phyloP scores from a whole-genome alignment of 2,797 vertebrate species.

The Okamejei kenojei region DNA sequence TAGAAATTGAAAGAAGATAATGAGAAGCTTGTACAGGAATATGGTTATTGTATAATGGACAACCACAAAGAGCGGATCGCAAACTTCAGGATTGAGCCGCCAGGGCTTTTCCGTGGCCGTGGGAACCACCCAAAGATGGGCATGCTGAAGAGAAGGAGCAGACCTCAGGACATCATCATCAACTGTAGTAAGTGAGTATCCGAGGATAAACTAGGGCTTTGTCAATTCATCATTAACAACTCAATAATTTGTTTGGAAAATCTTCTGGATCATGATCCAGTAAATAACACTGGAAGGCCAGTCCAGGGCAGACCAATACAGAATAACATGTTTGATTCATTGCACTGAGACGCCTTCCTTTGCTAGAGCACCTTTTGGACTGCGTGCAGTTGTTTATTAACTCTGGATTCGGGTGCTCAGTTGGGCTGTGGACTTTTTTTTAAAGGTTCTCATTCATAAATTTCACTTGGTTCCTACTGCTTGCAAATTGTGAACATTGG shows the following conservation, averaged over 20 bases:
- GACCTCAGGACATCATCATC: conserved; percentile 86
- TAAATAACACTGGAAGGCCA: not conserved
- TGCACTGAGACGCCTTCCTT: not conserved
- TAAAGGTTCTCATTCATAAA: not conserved
- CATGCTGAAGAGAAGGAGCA: conserved; percentile 84
- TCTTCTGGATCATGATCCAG: not conserved
- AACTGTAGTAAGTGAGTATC: conserved; percentile 89
- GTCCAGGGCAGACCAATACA: too few species aligned
- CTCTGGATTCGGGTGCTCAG: not conserved
- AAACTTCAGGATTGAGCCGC: conserved; percentile 91
- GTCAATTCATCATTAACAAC: not conserved
- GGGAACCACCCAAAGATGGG: conserved; percentile 95
- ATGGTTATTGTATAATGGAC: conserved; percentile 90
- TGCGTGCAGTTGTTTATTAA: not conserved
- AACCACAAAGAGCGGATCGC: conserved; percentile 89
- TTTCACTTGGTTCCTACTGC: not conserved
- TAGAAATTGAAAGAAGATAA: conserved; percentile 93
- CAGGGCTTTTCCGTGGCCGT: conserved; percentile 82
- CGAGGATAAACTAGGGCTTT: not conserved
- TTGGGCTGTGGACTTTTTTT: too few species aligned
- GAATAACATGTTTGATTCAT: not conserved
- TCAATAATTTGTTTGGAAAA: not conserved
- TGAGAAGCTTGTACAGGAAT: conserved; percentile 78
- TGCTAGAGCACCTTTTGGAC: not conserved
- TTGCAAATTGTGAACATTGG: not conserved